A percentile compares a stretch with the other conserved stretches of the same genome.
Conservation (phyloP, 2,888 invertebrate genomes). For the Athalia circularis region DNA sequence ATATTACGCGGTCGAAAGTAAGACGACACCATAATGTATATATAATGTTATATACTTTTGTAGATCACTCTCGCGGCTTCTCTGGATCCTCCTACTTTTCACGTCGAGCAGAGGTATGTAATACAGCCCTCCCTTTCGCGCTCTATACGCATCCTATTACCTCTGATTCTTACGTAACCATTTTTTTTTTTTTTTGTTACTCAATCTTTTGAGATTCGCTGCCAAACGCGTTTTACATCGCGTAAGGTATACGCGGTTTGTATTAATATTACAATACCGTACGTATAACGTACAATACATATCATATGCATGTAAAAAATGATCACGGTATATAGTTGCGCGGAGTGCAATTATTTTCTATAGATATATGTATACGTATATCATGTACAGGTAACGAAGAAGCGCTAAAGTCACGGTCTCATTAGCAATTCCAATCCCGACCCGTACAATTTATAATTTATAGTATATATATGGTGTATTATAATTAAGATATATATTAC, state of each 20-base stretch:
- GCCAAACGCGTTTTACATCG: slow-evolving; percentile 13
- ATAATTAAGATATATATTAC: neutral
- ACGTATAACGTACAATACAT: too few species aligned
- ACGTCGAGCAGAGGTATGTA: too few species aligned
- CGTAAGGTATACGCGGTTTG: too few species aligned
- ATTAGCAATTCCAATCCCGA: slow-evolving; percentile 21
- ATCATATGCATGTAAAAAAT: too few species aligned
- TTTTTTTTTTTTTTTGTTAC: neutral
- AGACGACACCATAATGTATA: slow-evolving; percentile 26
- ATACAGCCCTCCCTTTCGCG: too few species aligned
- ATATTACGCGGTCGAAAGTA: slow-evolving; percentile 6
- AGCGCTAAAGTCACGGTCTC: slow-evolving; percentile 17
- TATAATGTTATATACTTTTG: slow-evolving; percentile 8
- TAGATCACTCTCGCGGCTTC: slow-evolving; percentile 24
- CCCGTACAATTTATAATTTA: neutral
- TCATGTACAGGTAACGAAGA: neutral
- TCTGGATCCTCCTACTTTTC: neutral
- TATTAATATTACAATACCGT: too few species aligned
- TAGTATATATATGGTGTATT: neutral
- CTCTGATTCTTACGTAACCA: neutral
- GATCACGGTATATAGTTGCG: too few species aligned
- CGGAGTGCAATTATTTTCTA: slow-evolving; percentile 22
- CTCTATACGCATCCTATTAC: too few species aligned
- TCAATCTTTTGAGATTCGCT: neutral
- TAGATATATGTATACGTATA: neutral